These are phyloP conservation scores for Xanthia togata DNA, from an alignment of 2,888 invertebrate genomes.

Conservation along the genomic window DNA sequence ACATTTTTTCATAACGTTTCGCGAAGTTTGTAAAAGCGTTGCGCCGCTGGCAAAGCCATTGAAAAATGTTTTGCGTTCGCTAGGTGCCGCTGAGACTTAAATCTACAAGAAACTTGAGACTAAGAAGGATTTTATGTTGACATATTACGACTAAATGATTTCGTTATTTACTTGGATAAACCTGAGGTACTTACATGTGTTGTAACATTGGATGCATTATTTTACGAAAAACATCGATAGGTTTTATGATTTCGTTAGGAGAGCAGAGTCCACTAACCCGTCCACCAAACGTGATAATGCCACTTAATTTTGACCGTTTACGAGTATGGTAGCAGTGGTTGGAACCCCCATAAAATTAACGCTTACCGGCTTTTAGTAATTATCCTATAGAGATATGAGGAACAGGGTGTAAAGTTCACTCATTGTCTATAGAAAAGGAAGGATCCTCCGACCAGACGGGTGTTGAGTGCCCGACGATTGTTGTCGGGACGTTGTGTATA, in stretches of 20 bases:
- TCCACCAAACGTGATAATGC: not conserved
- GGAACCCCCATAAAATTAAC: not conserved
- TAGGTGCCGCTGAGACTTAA: not conserved
- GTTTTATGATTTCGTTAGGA: not conserved
- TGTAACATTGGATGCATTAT: not conserved
- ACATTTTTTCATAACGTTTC: constrained; percentile 12
- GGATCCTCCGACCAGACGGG: too few relatives aligned
- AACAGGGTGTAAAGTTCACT: too few relatives aligned
- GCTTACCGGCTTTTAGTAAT: not conserved
- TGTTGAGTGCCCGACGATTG: too few relatives aligned
- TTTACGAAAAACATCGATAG: not conserved
- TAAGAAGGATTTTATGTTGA: not conserved
- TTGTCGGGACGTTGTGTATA: too few relatives aligned
- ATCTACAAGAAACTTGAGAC: not conserved
- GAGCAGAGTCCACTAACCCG: not conserved
- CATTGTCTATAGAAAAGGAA: too few relatives aligned
- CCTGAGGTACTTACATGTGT: not conserved
- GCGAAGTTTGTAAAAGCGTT: constrained; percentile 24
- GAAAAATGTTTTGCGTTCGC: constrained; percentile 18
- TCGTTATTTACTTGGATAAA: not conserved
- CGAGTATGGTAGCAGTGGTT: not conserved
- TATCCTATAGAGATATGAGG: not conserved
- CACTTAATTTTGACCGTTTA: not conserved
- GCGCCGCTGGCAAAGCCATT: constrained; percentile 12
- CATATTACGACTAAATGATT: not conserved